phyloP scores from a whole-genome alignment of 1,140 invertebrate genomes.

The Meloidogyne exigua region DNA sequence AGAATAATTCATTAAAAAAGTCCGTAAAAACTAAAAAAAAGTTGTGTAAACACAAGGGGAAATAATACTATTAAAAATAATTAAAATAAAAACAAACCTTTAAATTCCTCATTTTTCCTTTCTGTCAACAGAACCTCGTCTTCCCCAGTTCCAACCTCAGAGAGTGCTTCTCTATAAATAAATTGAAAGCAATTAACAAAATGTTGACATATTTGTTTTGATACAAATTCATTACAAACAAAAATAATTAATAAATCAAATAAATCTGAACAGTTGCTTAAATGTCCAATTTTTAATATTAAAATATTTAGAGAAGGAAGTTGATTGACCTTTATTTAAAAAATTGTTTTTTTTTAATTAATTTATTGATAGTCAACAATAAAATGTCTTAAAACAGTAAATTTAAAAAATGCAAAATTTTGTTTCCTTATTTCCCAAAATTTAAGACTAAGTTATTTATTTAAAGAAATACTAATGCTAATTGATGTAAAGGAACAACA shows the following conservation, averaged over 20 bases:
- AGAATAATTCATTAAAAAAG: no score
- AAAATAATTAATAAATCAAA: constrained; percentile 28
- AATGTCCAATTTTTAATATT: constrained; percentile 40
- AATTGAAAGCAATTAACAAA: constrained; percentile 46
- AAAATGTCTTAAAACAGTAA: no score
- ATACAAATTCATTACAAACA: constrained; percentile 34
- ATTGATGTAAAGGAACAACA: constrained; percentile 45
- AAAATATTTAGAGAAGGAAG: constrained; percentile 45
- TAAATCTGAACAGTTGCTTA: constrained; percentile 9
- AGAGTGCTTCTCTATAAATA: constrained; percentile 44
- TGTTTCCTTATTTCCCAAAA: neutral
- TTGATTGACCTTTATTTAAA: constrained; percentile 38
- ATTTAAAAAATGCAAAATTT: no score
- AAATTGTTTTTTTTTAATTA: no score
- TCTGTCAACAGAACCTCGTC: neutral
- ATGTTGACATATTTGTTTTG: constrained; percentile 49
- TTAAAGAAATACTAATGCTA: constrained; percentile 33
- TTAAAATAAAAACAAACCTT: neutral
- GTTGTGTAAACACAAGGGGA: no score
- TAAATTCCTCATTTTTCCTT: neutral
- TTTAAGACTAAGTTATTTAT: neutral
- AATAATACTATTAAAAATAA: no score
- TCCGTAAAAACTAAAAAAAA: no score
- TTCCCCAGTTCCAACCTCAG: constrained; percentile 9
- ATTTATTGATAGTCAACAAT: no score